These are phyloP conservation scores for Speoplatyrhinus poulsoni DNA, from an alignment of 2,113 vertebrate species.

Conservation along the genomic window DNA sequence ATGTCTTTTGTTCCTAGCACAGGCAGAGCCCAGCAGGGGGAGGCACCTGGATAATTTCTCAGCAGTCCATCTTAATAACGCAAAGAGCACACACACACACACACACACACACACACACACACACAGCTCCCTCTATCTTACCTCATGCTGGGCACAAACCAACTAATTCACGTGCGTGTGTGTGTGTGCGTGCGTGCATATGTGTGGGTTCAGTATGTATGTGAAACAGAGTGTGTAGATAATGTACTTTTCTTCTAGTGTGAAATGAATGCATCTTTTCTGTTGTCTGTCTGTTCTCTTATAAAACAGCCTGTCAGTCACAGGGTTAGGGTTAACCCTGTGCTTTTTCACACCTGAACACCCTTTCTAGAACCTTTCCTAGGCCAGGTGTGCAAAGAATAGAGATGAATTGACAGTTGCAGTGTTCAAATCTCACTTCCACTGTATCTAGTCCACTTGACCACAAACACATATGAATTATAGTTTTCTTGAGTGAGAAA, in stretches of 20 bases:
- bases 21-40: slow-evolving; percentile 70
- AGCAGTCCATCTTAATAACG: slow-evolving; percentile 18
- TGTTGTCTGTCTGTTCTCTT: too few species aligned
- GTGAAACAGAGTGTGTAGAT: too few species aligned
- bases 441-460: background rate
- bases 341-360: too few species aligned
- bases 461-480: background rate
- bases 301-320: too few species aligned
- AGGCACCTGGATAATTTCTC: slow-evolving; percentile 66
- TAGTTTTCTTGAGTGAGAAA: background rate
- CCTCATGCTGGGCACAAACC: background rate
- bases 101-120: background rate
- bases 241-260: too few species aligned
- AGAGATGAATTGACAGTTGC: too few species aligned
- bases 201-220: too few species aligned
- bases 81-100: slow-evolving; percentile 31
- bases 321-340: too few species aligned
- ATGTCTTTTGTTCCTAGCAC: slow-evolving; percentile 59
- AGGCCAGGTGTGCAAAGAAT: too few species aligned
- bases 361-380: too few species aligned
- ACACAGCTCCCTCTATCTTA: slow-evolving; percentile 19
- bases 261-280: too few species aligned
- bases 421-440: too few species aligned
- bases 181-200: background rate
- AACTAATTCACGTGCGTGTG: background rate